Conservation (phyloP, 2,888 invertebrate genomes). For the Aspidiotus destructor region DNA sequence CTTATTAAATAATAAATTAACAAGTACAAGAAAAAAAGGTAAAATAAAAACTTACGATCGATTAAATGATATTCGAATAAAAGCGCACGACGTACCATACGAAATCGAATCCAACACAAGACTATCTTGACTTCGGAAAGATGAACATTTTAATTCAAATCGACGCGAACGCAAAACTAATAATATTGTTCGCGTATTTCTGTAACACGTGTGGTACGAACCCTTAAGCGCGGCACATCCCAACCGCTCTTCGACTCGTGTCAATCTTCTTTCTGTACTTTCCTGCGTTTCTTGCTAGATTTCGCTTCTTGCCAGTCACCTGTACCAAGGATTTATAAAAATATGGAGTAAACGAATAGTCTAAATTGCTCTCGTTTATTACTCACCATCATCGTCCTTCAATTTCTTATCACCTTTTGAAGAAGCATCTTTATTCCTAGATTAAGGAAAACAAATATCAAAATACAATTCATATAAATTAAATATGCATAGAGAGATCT, state of each 20-base stretch:
- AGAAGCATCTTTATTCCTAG: not conserved
- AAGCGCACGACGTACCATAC: not conserved
- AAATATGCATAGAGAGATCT: too few species aligned
- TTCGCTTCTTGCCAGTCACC: slow-evolving; percentile 29
- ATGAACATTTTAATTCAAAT: not conserved
- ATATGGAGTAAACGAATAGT: too few species aligned
- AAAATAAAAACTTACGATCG: too few species aligned
- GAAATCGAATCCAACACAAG: not conserved
- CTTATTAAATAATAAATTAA: too few species aligned
- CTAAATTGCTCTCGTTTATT: too few species aligned
- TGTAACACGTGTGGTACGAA: not conserved
- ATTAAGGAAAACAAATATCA: not conserved
- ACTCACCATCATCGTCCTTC: not conserved
- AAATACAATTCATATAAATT: not conserved
- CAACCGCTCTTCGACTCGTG: slow-evolving; percentile 7
- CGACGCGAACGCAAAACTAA: not conserved
- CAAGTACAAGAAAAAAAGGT: too few species aligned
- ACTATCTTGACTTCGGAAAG: not conserved
- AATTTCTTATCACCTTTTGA: not conserved
- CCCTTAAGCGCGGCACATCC: not conserved
- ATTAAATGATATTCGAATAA: too few species aligned
- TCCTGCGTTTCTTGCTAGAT: slow-evolving; percentile 23
- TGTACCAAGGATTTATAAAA: not conserved
- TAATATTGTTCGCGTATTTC: not conserved
- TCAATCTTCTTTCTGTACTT: slow-evolving; percentile 26